phyloP scores from a whole-genome alignment of 2,888 invertebrate genomes.

The Masnerella sp. region DNA sequence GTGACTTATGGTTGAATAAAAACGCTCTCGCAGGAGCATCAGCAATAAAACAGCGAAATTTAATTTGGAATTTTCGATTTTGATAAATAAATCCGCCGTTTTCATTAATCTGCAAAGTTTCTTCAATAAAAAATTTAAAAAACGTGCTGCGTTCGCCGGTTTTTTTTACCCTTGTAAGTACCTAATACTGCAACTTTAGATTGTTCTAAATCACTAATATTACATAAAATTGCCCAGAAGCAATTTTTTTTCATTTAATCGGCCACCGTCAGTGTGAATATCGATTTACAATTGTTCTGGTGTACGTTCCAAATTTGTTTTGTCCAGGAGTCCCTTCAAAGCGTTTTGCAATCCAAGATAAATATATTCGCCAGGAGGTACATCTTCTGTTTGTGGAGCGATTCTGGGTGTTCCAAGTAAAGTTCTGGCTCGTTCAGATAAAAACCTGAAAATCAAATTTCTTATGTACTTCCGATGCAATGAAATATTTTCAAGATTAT shows the following conservation, averaged over 20 bases:
- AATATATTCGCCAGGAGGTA: constrained; percentile 14
- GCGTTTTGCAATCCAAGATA: constrained; percentile 7
- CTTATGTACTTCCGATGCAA: no score
- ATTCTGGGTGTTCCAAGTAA: background rate
- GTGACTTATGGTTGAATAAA: constrained; percentile 40
- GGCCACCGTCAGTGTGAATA: background rate
- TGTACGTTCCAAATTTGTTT: background rate
- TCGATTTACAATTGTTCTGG: background rate
- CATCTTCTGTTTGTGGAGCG: background rate
- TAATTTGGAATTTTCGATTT: background rate
- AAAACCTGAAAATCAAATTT: background rate
- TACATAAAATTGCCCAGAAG: constrained; percentile 36
- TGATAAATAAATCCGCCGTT: constrained; percentile 29
- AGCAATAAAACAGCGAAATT: constrained; percentile 43
- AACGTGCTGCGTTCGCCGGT: constrained; percentile 25
- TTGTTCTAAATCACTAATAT: constrained; percentile 41
- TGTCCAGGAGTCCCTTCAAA: background rate
- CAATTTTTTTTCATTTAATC: background rate
- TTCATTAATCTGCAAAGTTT: constrained; percentile 5
- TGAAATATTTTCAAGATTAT: no score
- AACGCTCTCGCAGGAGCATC: constrained; percentile 52
- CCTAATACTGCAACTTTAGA: constrained; percentile 35
- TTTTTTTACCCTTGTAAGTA: constrained; percentile 51
- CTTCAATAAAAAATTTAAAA: constrained; percentile 34
- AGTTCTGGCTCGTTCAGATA: constrained; percentile 1